phyloP scores from a whole-genome alignment of 2,113 vertebrate species.

The Oncorhynchus keta region DNA sequence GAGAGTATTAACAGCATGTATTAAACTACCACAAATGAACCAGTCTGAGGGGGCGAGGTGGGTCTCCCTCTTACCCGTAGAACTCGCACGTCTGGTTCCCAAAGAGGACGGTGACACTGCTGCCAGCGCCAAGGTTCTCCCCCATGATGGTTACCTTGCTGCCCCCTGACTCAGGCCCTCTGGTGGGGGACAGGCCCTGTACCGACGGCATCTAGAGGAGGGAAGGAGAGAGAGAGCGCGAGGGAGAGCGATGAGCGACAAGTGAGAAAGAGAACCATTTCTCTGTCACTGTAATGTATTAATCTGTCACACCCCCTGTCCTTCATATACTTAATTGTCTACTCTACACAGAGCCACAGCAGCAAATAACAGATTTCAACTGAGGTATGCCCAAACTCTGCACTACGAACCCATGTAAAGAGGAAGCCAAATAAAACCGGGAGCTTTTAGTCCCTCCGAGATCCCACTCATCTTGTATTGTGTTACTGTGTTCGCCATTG shows the following conservation, averaged over 20 bases:
- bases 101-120: conserved; percentile 85
- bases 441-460: conserved; percentile 2
- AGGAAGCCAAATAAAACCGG: not conserved
- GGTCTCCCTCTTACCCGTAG: conserved; percentile 79
- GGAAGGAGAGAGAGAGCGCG: too few species aligned
- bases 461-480: not conserved
- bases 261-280: too few species aligned
- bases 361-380: too few species aligned
- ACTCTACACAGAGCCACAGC: not conserved
- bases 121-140: conserved; percentile 89
- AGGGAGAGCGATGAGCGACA: too few species aligned
- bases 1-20: conserved; percentile 15
- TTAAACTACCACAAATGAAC: too few species aligned
- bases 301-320: not conserved
- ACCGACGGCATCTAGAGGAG: conserved; percentile 81
- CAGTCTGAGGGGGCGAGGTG: too few species aligned
- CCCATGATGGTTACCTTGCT: conserved; percentile 94
- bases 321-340: not conserved
- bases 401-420: not conserved
- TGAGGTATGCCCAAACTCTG: not conserved
- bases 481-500: not conserved
- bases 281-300: not conserved
- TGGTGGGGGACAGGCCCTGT: conserved; percentile 83
- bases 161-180: conserved; percentile 93
- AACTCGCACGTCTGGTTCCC: conserved; percentile 97